Evolutionary conservation across 92 coral and sea anemone species (phyloP).

Genomic region (Phymanthus crucifer): DNA sequence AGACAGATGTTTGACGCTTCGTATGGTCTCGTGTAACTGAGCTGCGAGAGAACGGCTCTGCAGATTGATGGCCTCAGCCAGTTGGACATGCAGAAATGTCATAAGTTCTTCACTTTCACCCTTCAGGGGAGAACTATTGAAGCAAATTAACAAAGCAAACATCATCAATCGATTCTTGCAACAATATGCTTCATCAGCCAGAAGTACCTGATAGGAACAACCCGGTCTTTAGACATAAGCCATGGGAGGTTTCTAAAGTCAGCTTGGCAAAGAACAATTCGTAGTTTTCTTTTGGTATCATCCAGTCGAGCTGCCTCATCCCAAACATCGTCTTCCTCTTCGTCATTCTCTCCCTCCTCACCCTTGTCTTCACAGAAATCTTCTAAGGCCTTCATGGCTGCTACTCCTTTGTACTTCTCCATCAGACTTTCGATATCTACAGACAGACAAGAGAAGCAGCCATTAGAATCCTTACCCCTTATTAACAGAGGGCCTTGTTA

Average conservation of each 20-base stretch:
- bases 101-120: constrained; percentile 57
- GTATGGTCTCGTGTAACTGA: constrained; percentile 87
- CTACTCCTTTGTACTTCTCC: constrained; percentile 59
- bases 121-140: constrained; percentile 24
- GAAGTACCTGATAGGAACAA: constrained; percentile 51
- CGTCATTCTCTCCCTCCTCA: constrained; percentile 43
- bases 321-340: constrained; percentile 70
- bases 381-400: constrained; percentile 34
- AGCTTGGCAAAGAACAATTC: constrained; percentile 81
- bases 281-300: constrained; percentile 73
- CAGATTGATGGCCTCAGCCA: constrained; percentile 91
- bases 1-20: constrained; percentile 72
- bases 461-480: too few relatives aligned
- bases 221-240: constrained; percentile 60
- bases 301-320: constrained; percentile 70
- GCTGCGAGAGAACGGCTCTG: constrained; percentile 87
- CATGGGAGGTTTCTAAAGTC: constrained; percentile 78
- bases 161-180: neutral
- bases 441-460: too few relatives aligned
- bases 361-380: constrained; percentile 38
- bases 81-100: constrained; percentile 84
- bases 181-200: neutral
- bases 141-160: neutral
- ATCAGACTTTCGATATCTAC: constrained; percentile 35
- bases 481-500: neutral